phyloP scores from a whole-genome alignment of 2,113 vertebrate species.

The Scortum barcoo region DNA sequence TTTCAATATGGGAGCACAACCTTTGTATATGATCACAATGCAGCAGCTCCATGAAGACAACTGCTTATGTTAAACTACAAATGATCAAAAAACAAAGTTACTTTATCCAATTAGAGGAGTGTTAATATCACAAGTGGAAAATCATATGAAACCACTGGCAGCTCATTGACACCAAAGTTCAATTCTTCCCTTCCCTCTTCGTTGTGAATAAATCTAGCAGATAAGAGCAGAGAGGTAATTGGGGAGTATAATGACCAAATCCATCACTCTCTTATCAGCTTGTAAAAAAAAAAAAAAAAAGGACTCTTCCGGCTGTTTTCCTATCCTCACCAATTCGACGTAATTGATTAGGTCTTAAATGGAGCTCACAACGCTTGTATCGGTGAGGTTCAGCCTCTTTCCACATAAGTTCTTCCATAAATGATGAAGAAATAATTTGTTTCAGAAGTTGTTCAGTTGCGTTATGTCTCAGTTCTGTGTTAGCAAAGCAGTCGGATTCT shows the following conservation, averaged over 20 bases:
- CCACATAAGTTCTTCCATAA: constrained; percentile 2
- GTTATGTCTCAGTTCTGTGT: constrained; percentile 29
- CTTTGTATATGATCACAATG: too few relatives aligned
- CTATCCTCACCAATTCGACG: constrained; percentile 30
- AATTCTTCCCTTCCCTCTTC: constrained; percentile 30
- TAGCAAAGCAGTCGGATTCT: neutral
- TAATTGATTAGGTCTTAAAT: constrained; percentile 48
- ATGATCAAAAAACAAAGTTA: neutral
- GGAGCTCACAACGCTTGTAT: constrained; percentile 24
- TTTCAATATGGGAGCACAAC: too few relatives aligned
- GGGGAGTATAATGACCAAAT: constrained; percentile 73
- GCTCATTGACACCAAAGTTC: constrained; percentile 33
- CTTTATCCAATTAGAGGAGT: constrained; percentile 12
- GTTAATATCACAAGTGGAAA: constrained; percentile 8
- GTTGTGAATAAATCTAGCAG: constrained; percentile 73
- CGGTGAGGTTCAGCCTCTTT: constrained; percentile 16
- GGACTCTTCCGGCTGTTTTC: constrained; percentile 15
- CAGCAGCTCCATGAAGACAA: too few relatives aligned
- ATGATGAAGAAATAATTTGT: constrained; percentile 25
- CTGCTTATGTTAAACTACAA: too few relatives aligned
- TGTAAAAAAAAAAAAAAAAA: constrained; percentile 47
- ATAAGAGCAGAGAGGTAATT: constrained; percentile 71
- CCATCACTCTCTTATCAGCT: constrained; percentile 73
- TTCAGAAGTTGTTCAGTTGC: constrained; percentile 7
- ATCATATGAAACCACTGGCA: constrained; percentile 15